Evolutionary conservation across 2,888 invertebrate genomes (phyloP).

Genomic region (Tholera decimalis): DNA sequence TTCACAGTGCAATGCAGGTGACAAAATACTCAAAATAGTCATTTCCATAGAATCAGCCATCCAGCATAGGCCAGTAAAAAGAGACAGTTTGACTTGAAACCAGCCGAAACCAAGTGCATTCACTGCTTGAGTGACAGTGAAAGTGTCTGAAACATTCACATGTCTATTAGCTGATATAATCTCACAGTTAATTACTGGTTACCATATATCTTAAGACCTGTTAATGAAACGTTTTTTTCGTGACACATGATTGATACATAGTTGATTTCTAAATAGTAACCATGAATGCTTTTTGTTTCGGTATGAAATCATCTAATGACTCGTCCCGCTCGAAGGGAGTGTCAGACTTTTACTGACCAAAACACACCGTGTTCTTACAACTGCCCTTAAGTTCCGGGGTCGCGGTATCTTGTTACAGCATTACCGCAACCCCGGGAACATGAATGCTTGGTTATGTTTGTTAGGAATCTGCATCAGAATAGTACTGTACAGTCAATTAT

Average conservation of each 20-base stretch:
- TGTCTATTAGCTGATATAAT: constrained; percentile 24
- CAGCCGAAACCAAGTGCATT: constrained; percentile 97
- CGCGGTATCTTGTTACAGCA: no score
- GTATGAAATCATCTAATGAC: no score
- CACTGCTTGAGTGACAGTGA: constrained; percentile 96
- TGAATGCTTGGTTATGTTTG: constrained; percentile 1
- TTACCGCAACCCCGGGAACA: no score
- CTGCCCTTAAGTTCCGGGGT: no score
- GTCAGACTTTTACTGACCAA: no score
- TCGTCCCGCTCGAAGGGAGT: no score
- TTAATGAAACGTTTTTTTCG: constrained; percentile 27
- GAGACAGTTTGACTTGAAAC: constrained; percentile 96
- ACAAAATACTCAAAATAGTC: constrained; percentile 98
- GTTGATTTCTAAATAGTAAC: constrained; percentile 52
- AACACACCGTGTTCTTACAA: no score
- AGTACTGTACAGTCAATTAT: neutral
- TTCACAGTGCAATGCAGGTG: constrained; percentile 98
- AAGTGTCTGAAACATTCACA: constrained; percentile 93
- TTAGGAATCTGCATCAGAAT: neutral
- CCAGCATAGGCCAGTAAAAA: constrained; percentile 97
- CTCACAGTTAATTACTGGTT: constrained; percentile 24
- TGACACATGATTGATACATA: constrained; percentile 42
- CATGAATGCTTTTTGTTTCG: constrained; percentile 13
- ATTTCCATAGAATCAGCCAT: constrained; percentile 99
- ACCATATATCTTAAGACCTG: constrained; percentile 36